phyloP scores from a whole-genome alignment of 2,797 vertebrate genomes.

The Lithobates pipiens region DNA sequence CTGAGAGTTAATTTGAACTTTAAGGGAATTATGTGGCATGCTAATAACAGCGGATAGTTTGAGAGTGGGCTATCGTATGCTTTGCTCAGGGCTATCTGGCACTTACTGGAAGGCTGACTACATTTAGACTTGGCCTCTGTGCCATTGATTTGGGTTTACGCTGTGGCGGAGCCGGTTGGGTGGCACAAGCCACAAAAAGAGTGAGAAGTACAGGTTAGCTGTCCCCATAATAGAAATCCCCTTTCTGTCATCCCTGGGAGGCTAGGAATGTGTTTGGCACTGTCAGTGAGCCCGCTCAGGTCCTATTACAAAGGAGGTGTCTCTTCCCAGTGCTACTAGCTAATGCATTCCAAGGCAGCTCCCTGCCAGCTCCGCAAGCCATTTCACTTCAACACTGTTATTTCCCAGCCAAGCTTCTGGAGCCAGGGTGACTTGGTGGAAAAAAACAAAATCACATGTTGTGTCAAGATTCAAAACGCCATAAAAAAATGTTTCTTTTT shows the following conservation, averaged over 20 bases:
- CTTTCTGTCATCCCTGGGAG: slow-evolving; percentile 24
- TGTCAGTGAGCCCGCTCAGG: slow-evolving; percentile 17
- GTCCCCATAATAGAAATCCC: slow-evolving; percentile 25
- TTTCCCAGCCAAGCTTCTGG: slow-evolving; percentile 42
- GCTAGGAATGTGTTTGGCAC: slow-evolving; percentile 42
- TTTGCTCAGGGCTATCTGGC: not conserved
- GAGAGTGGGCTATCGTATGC: too few species aligned
- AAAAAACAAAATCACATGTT: slow-evolving; percentile 38
- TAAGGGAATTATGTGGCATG: too few species aligned
- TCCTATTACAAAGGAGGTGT: slow-evolving; percentile 47
- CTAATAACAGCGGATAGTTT: too few species aligned
- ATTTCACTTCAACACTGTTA: slow-evolving; percentile 31
- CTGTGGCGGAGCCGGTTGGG: slow-evolving; percentile 23
- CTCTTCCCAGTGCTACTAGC: slow-evolving; percentile 21
- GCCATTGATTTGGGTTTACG: not conserved
- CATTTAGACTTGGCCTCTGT: not conserved
- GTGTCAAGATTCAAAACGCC: slow-evolving; percentile 44
- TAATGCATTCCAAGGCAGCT: slow-evolving; percentile 41
- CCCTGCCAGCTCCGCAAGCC: slow-evolving; percentile 40
- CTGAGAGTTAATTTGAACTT: too few species aligned
- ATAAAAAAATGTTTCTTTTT: slow-evolving; percentile 64
- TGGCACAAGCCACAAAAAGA: slow-evolving; percentile 33
- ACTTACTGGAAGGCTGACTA: slow-evolving; percentile 22
- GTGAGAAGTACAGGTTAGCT: slow-evolving; percentile 19
- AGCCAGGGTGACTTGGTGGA: slow-evolving; percentile 46